These are phyloP conservation scores for Vanessa tameamea DNA, from an alignment of 1,140 invertebrate genomes.

Conservation along the genomic window DNA sequence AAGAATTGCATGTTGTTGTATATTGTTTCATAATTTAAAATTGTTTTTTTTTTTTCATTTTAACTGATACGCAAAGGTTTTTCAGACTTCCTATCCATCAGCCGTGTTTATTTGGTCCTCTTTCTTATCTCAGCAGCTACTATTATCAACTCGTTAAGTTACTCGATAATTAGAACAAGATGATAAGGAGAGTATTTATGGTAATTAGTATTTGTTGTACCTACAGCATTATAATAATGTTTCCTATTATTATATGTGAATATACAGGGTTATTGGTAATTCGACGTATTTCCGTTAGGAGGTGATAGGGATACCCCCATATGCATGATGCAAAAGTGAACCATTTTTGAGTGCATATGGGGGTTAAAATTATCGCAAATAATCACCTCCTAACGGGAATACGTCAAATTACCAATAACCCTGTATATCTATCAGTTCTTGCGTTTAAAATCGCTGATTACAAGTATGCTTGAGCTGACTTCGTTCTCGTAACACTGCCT, in stretches of 20 bases:
- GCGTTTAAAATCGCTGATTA: background rate
- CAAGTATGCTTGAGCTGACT: slow-evolving; percentile 2
- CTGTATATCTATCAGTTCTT: background rate
- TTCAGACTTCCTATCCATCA: background rate
- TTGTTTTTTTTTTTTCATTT: background rate
- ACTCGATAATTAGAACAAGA: slow-evolving; percentile 30
- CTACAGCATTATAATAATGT: background rate
- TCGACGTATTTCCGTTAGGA: too few relatives aligned
- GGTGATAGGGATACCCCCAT: too few relatives aligned
- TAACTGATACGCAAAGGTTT: background rate
- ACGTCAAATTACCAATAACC: too few relatives aligned
- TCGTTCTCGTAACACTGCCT: slow-evolving; percentile 17
- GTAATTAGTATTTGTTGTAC: slow-evolving; percentile 18
- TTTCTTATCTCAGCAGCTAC: slow-evolving; percentile 29
- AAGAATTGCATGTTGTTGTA: background rate
- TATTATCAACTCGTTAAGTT: slow-evolving; percentile 25
- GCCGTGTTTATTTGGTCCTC: slow-evolving; percentile 24
- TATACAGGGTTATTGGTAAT: too few relatives aligned
- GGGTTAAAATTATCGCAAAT: too few relatives aligned
- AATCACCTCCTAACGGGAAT: too few relatives aligned
- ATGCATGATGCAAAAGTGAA: too few relatives aligned
- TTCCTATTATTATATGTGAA: background rate
- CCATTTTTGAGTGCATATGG: too few relatives aligned
- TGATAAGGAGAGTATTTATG: slow-evolving; percentile 35
- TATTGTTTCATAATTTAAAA: background rate